phyloP scores from a whole-genome alignment of 2,797 vertebrate genomes.

The Lithobates pipiens region DNA sequence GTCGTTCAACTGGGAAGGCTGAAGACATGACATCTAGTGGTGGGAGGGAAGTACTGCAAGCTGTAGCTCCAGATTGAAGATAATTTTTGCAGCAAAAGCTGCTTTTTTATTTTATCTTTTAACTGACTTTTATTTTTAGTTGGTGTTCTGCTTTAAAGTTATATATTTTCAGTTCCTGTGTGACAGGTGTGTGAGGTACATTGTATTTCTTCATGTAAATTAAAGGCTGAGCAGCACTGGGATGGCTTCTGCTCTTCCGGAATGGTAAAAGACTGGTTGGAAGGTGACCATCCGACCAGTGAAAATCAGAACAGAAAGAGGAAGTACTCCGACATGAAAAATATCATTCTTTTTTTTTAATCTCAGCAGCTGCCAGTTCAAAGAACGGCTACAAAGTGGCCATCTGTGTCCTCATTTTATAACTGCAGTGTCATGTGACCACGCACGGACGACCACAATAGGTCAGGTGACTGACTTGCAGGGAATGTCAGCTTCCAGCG shows the following conservation, averaged over 20 bases:
- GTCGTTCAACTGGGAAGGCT: no score
- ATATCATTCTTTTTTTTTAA: constrained; percentile 85
- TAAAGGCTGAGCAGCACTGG: not conserved
- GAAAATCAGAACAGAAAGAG: constrained; percentile 7
- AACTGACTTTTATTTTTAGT: no score
- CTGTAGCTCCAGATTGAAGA: no score
- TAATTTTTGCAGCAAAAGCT: no score
- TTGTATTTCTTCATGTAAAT: not conserved
- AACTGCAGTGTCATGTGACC: constrained; percentile 35
- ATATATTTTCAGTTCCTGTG: no score
- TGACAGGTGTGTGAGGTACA: no score
- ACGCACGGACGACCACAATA: not conserved
- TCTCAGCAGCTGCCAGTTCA: constrained; percentile 85
- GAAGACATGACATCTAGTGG: no score
- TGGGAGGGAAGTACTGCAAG: no score
- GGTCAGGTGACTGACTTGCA: not conserved
- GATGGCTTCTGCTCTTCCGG: not conserved
- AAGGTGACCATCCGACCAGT: constrained; percentile 12
- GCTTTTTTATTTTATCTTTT: no score
- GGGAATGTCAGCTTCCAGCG: not conserved
- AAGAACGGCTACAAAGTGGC: constrained; percentile 79
- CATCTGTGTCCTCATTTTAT: constrained; percentile 70
- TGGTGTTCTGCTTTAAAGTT: no score
- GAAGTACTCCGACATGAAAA: constrained; percentile 78
- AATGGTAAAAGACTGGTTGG: not conserved